These are phyloP conservation scores for Ceyx cyanopectus DNA, from an alignment of 2,113 vertebrate species.

Conservation along the genomic window DNA sequence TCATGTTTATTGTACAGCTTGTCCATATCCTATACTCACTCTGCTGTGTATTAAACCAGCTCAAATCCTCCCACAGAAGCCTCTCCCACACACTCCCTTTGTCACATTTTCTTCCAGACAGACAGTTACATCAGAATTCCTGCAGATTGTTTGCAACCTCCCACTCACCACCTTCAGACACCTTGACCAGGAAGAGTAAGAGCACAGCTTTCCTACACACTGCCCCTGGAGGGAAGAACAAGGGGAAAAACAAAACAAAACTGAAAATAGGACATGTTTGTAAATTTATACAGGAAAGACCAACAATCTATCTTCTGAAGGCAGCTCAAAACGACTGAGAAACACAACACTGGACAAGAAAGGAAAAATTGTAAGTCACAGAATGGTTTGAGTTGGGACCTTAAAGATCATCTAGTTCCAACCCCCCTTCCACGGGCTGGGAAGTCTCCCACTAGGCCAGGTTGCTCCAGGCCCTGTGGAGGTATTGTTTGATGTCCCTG, in stretches of 20 bases:
- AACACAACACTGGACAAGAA: not conserved
- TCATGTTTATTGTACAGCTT: not conserved
- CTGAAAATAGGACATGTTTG: not conserved
- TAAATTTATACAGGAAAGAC: not conserved
- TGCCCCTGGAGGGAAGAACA: accelerated
- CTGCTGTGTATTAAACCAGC: not conserved
- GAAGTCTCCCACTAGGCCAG: too few species aligned
- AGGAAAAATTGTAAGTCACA: not conserved
- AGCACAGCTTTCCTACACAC: not conserved
- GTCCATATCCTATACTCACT: not conserved
- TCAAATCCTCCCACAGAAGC: not conserved
- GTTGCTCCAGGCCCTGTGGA: not conserved
- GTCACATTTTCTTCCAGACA: slow-evolving; percentile 14
- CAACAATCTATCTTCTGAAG: not conserved
- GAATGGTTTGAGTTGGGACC: too few species aligned
- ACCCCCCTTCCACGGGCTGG: too few species aligned
- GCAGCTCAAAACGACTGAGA: not conserved
- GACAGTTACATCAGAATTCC: slow-evolving; percentile 26
- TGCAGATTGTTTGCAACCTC: slow-evolving; percentile 33
- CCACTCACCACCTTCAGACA: slow-evolving; percentile 42
- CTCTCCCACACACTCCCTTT: not conserved
- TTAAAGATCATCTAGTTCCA: too few species aligned
- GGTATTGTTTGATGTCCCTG: not conserved
- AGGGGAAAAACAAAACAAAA: not conserved
- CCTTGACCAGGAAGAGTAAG: slow-evolving; percentile 26